Evolutionary conservation across 2,113 vertebrate species (phyloP).

Genomic region (Pelmatolapia mariae): DNA sequence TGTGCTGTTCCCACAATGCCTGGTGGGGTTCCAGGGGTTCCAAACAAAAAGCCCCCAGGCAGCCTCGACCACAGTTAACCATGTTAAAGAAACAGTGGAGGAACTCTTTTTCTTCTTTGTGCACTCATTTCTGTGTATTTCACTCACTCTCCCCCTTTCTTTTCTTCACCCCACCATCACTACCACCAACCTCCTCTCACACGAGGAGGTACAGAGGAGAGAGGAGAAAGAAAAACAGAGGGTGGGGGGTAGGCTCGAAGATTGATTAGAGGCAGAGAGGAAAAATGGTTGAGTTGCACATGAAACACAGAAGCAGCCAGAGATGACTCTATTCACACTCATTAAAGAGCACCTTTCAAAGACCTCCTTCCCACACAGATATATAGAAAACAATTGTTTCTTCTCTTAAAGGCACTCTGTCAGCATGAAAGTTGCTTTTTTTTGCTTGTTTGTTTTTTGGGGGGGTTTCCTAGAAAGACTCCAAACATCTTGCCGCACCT

Average conservation of each 20-base stretch:
- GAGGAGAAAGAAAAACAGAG: conserved; percentile 3
- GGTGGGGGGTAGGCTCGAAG: conserved; percentile 9
- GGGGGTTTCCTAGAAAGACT: background rate
- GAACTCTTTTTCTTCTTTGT: conserved; percentile 44
- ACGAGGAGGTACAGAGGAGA: conserved; percentile 2
- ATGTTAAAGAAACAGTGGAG: conserved; percentile 56
- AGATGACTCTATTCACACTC: conserved; percentile 45
- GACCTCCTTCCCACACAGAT: background rate
- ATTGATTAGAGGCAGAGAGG: conserved; percentile 58
- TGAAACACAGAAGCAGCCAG: conserved; percentile 47
- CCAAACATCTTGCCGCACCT: background rate
- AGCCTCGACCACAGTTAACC: conserved; percentile 55
- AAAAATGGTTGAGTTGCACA: conserved; percentile 33
- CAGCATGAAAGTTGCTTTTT: background rate
- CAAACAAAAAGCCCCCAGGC: conserved; percentile 55
- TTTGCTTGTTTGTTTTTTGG: background rate
- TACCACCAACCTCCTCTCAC: background rate
- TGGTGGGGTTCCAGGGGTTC: conserved; percentile 61
- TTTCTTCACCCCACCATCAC: background rate
- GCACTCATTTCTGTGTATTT: conserved; percentile 18
- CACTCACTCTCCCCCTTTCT: background rate
- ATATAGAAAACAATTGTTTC: background rate
- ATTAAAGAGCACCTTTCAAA: conserved; percentile 38
- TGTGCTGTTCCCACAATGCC: conserved; percentile 73
- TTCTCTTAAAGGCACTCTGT: background rate